A percentile compares a stretch with the other conserved stretches of the same genome.
Conservation (phyloP, 2,888 invertebrate genomes). For the Meiosimyza decipiens region DNA sequence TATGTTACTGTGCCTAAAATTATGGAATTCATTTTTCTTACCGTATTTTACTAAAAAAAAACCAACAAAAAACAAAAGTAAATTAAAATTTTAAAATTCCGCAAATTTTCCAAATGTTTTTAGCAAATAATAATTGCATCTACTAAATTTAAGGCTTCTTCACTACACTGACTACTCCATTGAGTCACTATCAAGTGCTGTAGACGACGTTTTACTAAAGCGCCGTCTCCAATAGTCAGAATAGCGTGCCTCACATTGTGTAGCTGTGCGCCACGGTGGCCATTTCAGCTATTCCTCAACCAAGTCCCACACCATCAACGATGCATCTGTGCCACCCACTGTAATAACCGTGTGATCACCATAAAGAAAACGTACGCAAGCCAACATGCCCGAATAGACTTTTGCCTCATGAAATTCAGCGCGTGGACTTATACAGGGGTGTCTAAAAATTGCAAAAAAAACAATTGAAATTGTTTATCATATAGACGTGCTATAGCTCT, state of each 20-base stretch:
- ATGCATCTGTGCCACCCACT: conserved; percentile 88
- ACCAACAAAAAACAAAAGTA: no score
- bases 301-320: conserved; percentile 91
- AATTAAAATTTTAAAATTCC: neutral
- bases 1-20: neutral
- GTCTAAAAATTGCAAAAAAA: conserved; percentile 68
- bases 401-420: conserved; percentile 90
- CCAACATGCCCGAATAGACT: conserved; percentile 85
- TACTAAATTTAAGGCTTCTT: conserved; percentile 9
- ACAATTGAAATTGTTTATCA: neutral
- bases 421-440: conserved; percentile 86
- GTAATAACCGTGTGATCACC: conserved; percentile 88
- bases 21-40: neutral
- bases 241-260: conserved; percentile 58
- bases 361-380: conserved; percentile 83
- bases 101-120: conserved; percentile 5
- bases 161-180: conserved; percentile 52
- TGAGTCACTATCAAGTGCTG: conserved; percentile 64
- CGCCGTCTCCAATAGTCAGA: conserved; percentile 63
- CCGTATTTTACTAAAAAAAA: neutral
- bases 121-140: neutral
- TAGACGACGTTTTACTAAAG: conserved; percentile 62
- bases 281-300: conserved; percentile 70
- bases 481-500: neutral
- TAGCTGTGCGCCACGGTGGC: conserved; percentile 65